Base-by-base conservation (phyloP, 2,888 invertebrate genomes). In the Lasius fuliginosus region DNA sequence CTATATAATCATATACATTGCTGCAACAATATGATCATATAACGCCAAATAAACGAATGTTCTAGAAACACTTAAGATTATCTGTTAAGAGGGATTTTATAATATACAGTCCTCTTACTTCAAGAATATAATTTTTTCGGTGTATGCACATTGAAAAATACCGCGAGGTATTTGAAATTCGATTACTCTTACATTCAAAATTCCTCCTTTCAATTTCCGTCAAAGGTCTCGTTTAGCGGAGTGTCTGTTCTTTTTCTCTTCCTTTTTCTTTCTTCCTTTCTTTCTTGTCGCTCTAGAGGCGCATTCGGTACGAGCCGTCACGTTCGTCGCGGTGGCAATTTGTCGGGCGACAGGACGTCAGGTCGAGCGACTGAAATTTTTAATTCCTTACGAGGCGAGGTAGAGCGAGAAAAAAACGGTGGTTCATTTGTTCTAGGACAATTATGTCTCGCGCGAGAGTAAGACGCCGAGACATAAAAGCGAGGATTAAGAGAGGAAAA, bases 381-480 rank as follows among this genome's bases (percentile, higher is more conserved):
- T 88, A 88, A 85, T 88, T 88, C 84, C 85, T 85, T 81, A 58
- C 27, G 46, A 53, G 27, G 12, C 40, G 53, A 60, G 36, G 58
- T 42, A 18, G n/a, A 18, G 42, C 9, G 65, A 81, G 83, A 42
- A 77, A 30, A n/a, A 23, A n/a, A 60, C 76, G 49, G 73, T 62
- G 58, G 73, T 84, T 86, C 87, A 85, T 89, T 89, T 89, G 82
- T 85, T 83, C 76, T 68, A 18, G 6, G 74, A 84, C 84, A 87
- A 87, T 89, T 89, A 86, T 71, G 82, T 74, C 71, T 8, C 53
- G 8, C 53, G 40, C 40, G 64, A 69, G 75, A 73, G 62, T 82
- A 67, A 60, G 74, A 64, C 62, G 60, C 27, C 42, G n/a, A n/a
- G 58, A 36, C 40, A 60, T 42, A 84, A 85, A 83, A 58, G 73